Percentiles rank a stretch among this genome's conserved stretches.
phyloP scores from a whole-genome alignment of 2,888 invertebrate species.

The Drosophila koepferae region DNA sequence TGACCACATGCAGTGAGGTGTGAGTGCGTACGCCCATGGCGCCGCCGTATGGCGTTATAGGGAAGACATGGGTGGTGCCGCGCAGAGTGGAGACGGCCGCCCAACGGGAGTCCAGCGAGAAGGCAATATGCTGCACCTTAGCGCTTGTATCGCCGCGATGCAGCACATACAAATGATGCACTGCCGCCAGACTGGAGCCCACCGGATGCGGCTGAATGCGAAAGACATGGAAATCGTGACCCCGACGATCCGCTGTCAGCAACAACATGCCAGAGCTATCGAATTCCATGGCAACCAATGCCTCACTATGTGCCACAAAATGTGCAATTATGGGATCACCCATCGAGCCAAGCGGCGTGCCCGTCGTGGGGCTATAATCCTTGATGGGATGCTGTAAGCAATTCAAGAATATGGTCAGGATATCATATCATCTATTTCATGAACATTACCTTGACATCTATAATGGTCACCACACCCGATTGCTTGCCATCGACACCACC shows the following conservation, averaged over 20 bases:
- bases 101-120: slow-evolving; percentile 98
- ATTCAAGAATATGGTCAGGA: not conserved
- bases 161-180: slow-evolving; percentile 97
- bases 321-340: slow-evolving; percentile 92
- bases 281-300: slow-evolving; percentile 95
- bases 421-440: not conserved
- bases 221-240: slow-evolving; percentile 98
- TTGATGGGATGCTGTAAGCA: slow-evolving; percentile 80
- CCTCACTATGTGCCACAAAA: slow-evolving; percentile 94
- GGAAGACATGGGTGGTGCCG: slow-evolving; percentile 99
- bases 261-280: slow-evolving; percentile 95
- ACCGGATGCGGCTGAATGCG: slow-evolving; percentile 96
- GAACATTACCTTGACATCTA: slow-evolving; percentile 90
- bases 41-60: slow-evolving; percentile 98
- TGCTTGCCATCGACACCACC: slow-evolving; percentile 88
- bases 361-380: slow-evolving; percentile 84
- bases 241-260: slow-evolving; percentile 95
- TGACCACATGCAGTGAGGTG: slow-evolving; percentile 96
- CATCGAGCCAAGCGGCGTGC: slow-evolving; percentile 74
- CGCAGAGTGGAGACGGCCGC: slow-evolving; percentile 97
- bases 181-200: slow-evolving; percentile 93
- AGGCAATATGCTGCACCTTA: slow-evolving; percentile 96
- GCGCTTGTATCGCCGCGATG: slow-evolving; percentile 98
- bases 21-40: slow-evolving; percentile 96
- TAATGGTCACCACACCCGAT: slow-evolving; percentile 94